Conservation (phyloP, 2,888 invertebrate genomes). For the Lysandra bellargus region DNA sequence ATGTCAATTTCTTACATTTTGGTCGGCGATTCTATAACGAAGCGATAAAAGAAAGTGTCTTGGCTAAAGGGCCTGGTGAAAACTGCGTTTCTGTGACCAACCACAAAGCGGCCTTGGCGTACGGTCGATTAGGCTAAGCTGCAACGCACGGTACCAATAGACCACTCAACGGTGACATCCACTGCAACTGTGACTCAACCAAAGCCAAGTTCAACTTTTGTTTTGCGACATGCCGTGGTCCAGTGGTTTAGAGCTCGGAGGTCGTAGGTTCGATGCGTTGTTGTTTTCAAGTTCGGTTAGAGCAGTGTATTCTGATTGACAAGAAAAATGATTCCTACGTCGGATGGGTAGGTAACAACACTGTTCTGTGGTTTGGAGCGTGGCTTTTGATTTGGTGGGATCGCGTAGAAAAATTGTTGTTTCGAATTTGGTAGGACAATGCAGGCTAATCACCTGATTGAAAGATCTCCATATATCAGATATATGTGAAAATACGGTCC, state of each 20-base stretch:
- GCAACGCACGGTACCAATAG: constrained; percentile 37
- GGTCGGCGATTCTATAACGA: too few relatives aligned
- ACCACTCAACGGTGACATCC: constrained; percentile 41
- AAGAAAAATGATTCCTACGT: too few relatives aligned
- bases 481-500: too few relatives aligned
- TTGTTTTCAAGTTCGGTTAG: neutral
- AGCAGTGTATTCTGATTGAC: neutral
- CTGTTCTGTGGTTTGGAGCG: too few relatives aligned
- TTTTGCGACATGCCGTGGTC: constrained; percentile 8
- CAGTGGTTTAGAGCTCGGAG: neutral
- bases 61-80: neutral
- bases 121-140: constrained; percentile 7
- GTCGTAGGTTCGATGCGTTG: neutral
- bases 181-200: constrained; percentile 36
- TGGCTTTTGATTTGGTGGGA: too few relatives aligned
- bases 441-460: too few relatives aligned
- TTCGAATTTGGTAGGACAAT: too few relatives aligned
- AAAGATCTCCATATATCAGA: too few relatives aligned
- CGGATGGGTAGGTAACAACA: too few relatives aligned
- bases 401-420: too few relatives aligned
- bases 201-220: constrained; percentile 32
- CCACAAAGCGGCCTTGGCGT: neutral
- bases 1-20: too few relatives aligned
- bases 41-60: too few relatives aligned
- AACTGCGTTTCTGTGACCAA: neutral